Conservation (phyloP, 2,113 vertebrate genomes). For the Corydoras maculifer region DNA sequence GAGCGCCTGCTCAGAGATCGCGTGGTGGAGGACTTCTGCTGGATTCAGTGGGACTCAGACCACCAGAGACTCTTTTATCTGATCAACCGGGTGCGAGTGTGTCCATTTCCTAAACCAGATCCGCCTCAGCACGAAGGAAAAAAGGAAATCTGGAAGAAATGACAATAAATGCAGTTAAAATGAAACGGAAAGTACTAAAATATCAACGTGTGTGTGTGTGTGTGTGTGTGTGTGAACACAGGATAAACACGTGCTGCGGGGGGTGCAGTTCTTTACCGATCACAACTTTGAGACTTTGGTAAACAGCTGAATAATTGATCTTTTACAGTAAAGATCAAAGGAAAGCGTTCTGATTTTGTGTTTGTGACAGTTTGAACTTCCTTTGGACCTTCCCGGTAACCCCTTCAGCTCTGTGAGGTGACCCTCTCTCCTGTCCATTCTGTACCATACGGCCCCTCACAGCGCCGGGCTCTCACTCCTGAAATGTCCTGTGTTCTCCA, state of each 20-base stretch:
- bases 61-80: constrained; percentile 85
- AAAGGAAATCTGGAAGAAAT: too few relatives aligned
- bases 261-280: constrained; percentile 81
- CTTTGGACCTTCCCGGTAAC: constrained; percentile 53
- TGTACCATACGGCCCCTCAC: too few relatives aligned
- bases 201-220: too few relatives aligned
- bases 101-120: not conserved
- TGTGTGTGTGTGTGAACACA: constrained; percentile 44
- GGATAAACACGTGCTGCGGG: constrained; percentile 75
- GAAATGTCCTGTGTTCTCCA: constrained; percentile 42
- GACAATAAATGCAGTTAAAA: too few relatives aligned
- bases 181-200: too few relatives aligned
- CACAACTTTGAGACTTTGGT: constrained; percentile 76
- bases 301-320: constrained; percentile 47
- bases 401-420: constrained; percentile 58
- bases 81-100: constrained; percentile 61
- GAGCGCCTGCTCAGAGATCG: constrained; percentile 72
- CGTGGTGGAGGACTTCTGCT: constrained; percentile 82
- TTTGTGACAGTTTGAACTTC: constrained; percentile 61
- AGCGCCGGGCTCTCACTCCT: too few relatives aligned
- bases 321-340: not conserved
- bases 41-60: constrained; percentile 87
- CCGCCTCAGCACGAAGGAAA: too few relatives aligned
- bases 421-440: constrained; percentile 20
- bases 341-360: not conserved